Base-by-base conservation (phyloP, 2,888 invertebrate genomes). In the Caenorhabditis auriculariae region DNA sequence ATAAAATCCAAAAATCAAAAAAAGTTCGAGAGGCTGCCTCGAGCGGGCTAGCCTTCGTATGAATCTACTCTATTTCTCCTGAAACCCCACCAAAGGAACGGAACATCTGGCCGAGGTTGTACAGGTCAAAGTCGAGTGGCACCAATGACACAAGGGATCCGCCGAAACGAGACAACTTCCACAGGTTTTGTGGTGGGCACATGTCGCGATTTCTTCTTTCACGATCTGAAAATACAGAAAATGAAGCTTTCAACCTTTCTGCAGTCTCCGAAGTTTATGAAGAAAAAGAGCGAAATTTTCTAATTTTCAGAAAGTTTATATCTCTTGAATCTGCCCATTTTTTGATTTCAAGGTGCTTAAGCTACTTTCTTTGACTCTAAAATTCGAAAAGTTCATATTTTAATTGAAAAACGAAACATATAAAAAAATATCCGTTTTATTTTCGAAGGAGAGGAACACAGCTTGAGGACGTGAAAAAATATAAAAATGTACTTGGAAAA, bases 121-220 rank as follows among this genome's bases (percentile, higher is more conserved):
- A 53, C 80, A 80, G 4, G 57, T 60, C 49, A 82, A 82, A 48
- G 82, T 82, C 9, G 82, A 75, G 19, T 82, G 78, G 67, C 83
- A 84, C 83, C 83, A 84, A 4, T 83, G 83, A 74, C 84, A 84
- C 63, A 83, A 81, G 0, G 84, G 84, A 62, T 84, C 83, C 3
- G 77, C 76, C 35, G 81, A 76, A 21, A 73, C 66, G 21, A 82
- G 72, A 65, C 84, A 84, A 23, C 72, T 65, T 26, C 74, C 72
- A 62, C 84, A 84, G 6, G 74, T 74, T 1, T 66, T 56, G 53
- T 81, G 71, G 42, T 74, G 70, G 4, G 71, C 69, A 69, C 83
- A 83, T 23, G 76, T 74, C 37, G 82, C 76, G 19, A 82, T 63
- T 38, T 75, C 69, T 37, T 82, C 68, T 49, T 76, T 77, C 41